Evolutionary conservation across 2,797 vertebrate genomes (phyloP).

Genomic region (Malacoraja senta): DNA sequence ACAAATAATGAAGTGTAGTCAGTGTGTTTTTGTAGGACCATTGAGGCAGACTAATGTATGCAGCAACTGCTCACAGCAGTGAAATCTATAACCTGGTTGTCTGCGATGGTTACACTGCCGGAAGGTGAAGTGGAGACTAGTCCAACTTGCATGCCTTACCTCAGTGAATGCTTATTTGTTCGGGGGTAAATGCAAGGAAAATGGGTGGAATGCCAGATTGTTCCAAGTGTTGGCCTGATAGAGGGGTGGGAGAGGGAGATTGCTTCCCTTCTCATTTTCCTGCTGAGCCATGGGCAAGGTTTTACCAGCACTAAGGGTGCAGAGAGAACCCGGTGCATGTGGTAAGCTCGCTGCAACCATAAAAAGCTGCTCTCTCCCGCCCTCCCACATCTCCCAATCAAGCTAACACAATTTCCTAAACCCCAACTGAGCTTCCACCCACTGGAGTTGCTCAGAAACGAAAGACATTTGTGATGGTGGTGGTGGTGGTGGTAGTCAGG

Average conservation of each 20-base stretch:
- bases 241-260: neutral
- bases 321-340: neutral
- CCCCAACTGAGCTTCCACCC: neutral
- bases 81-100: neutral
- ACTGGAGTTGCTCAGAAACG: neutral
- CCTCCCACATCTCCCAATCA: too few species aligned
- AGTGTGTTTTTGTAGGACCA: neutral
- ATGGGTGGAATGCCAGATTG: neutral
- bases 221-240: neutral
- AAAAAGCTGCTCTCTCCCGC: too few species aligned
- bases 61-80: neutral
- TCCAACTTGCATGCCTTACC: neutral
- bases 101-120: neutral
- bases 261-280: neutral
- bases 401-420: neutral
- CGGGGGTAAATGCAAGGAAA: neutral
- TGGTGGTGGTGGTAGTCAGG: neutral
- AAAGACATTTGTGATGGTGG: neutral
- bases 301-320: neutral
- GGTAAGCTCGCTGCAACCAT: neutral
- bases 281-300: neutral
- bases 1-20: neutral
- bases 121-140: neutral
- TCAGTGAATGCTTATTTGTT: neutral
- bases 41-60: neutral